Conservation (phyloP, 2,888 invertebrate genomes). For the Drosophila kanekoi region DNA sequence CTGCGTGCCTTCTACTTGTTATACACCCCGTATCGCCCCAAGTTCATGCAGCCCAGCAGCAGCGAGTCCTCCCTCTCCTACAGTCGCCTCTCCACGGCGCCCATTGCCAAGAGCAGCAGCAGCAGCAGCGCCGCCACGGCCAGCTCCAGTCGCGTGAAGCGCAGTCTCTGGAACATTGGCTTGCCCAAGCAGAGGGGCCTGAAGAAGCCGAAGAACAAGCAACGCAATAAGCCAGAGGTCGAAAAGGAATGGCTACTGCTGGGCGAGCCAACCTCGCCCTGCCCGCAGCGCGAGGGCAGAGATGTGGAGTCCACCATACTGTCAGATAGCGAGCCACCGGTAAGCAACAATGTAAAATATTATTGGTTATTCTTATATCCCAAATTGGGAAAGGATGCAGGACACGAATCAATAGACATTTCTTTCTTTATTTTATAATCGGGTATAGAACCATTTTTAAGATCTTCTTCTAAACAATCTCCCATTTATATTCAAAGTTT, state of each 20-base stretch:
- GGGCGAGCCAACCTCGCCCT: constrained; percentile 85
- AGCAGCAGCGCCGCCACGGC: constrained; percentile 64
- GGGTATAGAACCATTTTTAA: too few species aligned
- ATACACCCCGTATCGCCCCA: constrained; percentile 84
- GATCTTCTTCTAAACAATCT: too few species aligned
- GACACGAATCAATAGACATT: too few species aligned
- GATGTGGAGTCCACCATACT: constrained; percentile 84
- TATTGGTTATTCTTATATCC: too few species aligned
- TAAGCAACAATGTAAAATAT: constrained; percentile 26
- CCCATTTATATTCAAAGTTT: too few species aligned
- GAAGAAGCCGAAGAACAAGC: constrained; percentile 77
- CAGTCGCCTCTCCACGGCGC: constrained; percentile 83
- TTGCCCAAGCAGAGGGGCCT: constrained; percentile 74
- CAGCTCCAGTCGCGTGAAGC: constrained; percentile 70
- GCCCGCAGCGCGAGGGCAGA: constrained; percentile 80
- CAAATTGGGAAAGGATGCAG: too few species aligned
- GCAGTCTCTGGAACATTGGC: constrained; percentile 83
- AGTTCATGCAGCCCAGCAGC: constrained; percentile 83
- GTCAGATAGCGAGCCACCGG: constrained; percentile 83
- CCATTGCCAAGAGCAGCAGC: constrained; percentile 74
- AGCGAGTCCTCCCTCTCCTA: constrained; percentile 83
- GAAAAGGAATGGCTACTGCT: constrained; percentile 85
- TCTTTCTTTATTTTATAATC: too few species aligned
- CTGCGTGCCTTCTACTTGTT: constrained; percentile 84
- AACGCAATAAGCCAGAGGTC: constrained; percentile 82